Base-by-base conservation (phyloP, 2,888 invertebrate genomes). In the Conus canariensis region DNA sequence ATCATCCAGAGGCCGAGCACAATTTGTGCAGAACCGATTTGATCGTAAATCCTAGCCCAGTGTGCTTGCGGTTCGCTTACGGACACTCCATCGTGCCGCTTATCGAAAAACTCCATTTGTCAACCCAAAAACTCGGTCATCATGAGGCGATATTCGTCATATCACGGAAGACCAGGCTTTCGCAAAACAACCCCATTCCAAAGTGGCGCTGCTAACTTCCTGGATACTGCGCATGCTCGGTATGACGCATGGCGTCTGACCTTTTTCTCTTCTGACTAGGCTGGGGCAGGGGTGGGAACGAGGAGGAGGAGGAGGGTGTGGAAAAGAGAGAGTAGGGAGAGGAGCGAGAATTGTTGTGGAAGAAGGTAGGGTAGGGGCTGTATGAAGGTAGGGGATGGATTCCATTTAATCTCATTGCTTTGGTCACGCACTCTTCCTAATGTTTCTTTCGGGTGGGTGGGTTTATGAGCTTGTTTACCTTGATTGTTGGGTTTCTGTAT, bases 211-310 rank as follows among this genome's bases (percentile, higher is more conserved):
- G 45, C 45, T 80, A 12, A 30, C 45, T 30, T 80, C 77, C 77
- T 80, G 77, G 22, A 30, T 12, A 80, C 30, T 80, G 77, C 77
- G 77, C 77, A 80, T 80, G 77, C 77, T 30, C 30, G 30, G 30
- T 80, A 80, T 80, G 77, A 80, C 77, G 77, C 77, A 80, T 80
- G 77, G 77, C 77, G 77, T 80, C 77, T 80, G 77, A 80, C 77
- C 77, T 30, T 30, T 30, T 80, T 80, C 12, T 80, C 10, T 80
- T 30, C 10, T 5, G 22, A 22, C 19, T 70, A 19, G 16, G 10
- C 16, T 10, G 60, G 60, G 60, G 60, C 6, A 22, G 22, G 70
- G 8, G 16, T 22, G 70, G 70, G 8, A 70, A 70, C 14, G 70
- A 16, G 70, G 70, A 19, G 16, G 30, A 30, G 70, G 70, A 19